Conservation (phyloP, 2,113 vertebrate species). For the Cynoglossus semilaevis region DNA sequence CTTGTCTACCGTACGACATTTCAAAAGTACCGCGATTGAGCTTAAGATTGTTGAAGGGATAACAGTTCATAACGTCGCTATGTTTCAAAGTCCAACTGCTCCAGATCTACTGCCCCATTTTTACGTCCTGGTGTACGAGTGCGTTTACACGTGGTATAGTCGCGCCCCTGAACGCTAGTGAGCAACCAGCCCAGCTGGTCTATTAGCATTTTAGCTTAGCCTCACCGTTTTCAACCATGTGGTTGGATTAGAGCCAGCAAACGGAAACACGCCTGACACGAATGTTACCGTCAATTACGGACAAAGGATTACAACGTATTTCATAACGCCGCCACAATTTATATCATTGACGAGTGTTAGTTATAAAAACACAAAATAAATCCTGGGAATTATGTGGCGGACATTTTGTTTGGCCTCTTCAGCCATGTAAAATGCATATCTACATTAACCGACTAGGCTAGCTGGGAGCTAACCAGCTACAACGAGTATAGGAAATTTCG, state of each 20-base stretch:
- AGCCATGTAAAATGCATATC: slow-evolving; percentile 51
- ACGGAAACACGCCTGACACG: background rate
- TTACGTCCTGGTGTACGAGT: slow-evolving; percentile 13
- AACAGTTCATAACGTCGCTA: background rate
- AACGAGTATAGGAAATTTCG: background rate
- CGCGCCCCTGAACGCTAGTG: slow-evolving; percentile 52
- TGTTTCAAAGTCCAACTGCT: background rate
- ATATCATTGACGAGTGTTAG: no score
- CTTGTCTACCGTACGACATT: background rate
- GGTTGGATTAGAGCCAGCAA: slow-evolving; percentile 74
- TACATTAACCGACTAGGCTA: slow-evolving; percentile 38
- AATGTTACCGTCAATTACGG: no score
- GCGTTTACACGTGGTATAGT: slow-evolving; percentile 68
- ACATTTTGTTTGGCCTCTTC: slow-evolving; percentile 75
- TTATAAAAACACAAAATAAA: slow-evolving; percentile 18
- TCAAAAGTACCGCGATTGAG: background rate
- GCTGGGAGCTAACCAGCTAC: no score
- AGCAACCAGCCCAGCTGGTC: slow-evolving; percentile 19
- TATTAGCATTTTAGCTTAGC: slow-evolving; percentile 55
- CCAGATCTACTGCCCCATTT: slow-evolving; percentile 52
- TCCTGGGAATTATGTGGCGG: slow-evolving; percentile 60
- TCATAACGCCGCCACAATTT: no score
- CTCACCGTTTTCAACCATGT: slow-evolving; percentile 76
- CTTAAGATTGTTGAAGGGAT: background rate
- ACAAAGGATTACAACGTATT: no score